These are phyloP conservation scores for Mercenaria mercenaria DNA, from an alignment of 1,140 invertebrate genomes.

Conservation along the genomic window DNA sequence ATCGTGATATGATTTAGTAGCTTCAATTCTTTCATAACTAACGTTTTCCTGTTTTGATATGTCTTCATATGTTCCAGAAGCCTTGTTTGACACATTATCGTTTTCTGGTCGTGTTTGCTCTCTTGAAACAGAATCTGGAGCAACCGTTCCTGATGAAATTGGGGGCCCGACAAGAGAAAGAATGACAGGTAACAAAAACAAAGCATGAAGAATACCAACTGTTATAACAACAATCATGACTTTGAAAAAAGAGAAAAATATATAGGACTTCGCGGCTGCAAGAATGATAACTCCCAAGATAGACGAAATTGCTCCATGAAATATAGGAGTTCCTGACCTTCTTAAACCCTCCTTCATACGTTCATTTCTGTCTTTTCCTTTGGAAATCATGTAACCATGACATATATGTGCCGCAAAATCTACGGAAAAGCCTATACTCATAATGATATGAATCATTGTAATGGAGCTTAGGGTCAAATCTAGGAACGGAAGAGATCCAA, in stretches of 20 bases:
- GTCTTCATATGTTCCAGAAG: too few relatives aligned
- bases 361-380: constrained; percentile 86
- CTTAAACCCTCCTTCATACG: constrained; percentile 95
- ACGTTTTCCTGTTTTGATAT: too few relatives aligned
- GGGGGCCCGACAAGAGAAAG: constrained; percentile 88
- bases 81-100: too few relatives aligned
- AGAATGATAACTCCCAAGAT: constrained; percentile 96
- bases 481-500: constrained; percentile 98
- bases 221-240: constrained; percentile 98
- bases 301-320: constrained; percentile 98
- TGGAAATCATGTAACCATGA: constrained; percentile 97
- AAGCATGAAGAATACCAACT: constrained; percentile 96
- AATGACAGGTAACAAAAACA: constrained; percentile 96
- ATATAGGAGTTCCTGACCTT: constrained; percentile 96
- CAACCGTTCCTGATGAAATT: not conserved
- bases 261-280: constrained; percentile 96
- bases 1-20: too few relatives aligned
- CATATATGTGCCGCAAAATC: constrained; percentile 99
- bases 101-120: too few relatives aligned
- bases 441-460: constrained; percentile 99
- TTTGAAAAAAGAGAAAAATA: constrained; percentile 99
- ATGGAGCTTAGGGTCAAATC: constrained; percentile 98
- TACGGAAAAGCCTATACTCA: constrained; percentile 99
- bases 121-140: too few relatives aligned
- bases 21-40: too few relatives aligned